phyloP scores from a whole-genome alignment of 2,113 vertebrate genomes.

The Acanthochromis polyacanthus region DNA sequence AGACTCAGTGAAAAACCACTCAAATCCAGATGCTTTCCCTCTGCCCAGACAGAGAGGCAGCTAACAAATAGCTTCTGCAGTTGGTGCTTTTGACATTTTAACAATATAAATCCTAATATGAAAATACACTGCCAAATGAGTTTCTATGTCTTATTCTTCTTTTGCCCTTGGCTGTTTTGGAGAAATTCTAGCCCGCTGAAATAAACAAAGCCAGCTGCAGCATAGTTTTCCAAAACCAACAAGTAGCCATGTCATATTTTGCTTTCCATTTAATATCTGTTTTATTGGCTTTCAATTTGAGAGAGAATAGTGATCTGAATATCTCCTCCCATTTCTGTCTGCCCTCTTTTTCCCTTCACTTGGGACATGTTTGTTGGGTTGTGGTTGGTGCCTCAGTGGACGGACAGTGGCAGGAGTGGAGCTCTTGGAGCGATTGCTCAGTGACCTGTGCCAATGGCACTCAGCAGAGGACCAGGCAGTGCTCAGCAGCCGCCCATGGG shows the following conservation, averaged over 20 bases:
- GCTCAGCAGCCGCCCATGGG: conserved; percentile 94
- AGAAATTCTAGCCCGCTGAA: background rate
- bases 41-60: conserved; percentile 48
- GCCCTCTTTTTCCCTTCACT: conserved; percentile 65
- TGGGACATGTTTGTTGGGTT: conserved; percentile 74
- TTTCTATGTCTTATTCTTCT: conserved; percentile 7
- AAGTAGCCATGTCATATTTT: conserved; percentile 38
- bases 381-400: conserved; percentile 89
- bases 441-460: conserved; percentile 98
- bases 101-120: conserved; percentile 19
- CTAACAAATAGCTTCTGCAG: conserved; percentile 47
- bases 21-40: conserved; percentile 61
- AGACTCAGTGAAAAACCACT: conserved; percentile 62
- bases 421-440: conserved; percentile 96
- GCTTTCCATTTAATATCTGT: conserved; percentile 53
- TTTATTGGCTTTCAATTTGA: conserved; percentile 57
- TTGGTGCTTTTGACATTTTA: conserved; percentile 30
- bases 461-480: conserved; percentile 96
- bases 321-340: conserved; percentile 74
- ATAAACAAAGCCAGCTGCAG: background rate
- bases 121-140: conserved; percentile 6
- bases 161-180: conserved; percentile 16
- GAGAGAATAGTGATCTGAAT: conserved; percentile 75
- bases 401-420: conserved; percentile 99
- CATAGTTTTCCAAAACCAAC: conserved; percentile 10